Conservation (phyloP, 2,797 vertebrate species). For the Caiman crocodilus region DNA sequence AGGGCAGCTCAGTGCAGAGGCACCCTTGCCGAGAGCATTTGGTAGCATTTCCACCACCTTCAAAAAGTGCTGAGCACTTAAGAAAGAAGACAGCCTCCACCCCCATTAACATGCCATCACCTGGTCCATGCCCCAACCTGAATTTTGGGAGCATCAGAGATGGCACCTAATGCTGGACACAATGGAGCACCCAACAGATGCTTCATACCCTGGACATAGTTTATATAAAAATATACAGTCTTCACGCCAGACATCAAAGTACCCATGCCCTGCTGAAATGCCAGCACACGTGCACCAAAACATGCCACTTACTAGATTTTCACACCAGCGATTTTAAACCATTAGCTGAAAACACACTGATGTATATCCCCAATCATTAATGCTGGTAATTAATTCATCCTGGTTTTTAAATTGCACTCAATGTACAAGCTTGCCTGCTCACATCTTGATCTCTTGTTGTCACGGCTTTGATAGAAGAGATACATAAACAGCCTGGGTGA, state of each 20-base stretch:
- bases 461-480: slow-evolving; percentile 66
- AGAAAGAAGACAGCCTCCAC: background rate
- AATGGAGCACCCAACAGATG: background rate
- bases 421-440: slow-evolving; percentile 37
- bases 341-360: background rate
- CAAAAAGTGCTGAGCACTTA: background rate
- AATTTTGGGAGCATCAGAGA: background rate
- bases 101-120: background rate
- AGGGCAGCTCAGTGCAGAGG: background rate
- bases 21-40: background rate
- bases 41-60: background rate
- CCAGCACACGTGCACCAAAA: background rate
- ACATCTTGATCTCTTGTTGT: slow-evolving; percentile 12
- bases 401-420: background rate
- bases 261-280: background rate
- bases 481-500: slow-evolving; percentile 45
- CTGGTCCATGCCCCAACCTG: background rate
- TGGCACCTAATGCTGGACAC: background rate
- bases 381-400: slow-evolving; percentile 45
- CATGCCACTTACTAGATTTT: background rate
- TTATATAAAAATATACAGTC: background rate
- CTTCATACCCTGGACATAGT: background rate
- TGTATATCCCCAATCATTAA: slow-evolving; percentile 24
- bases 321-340: background rate
- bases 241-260: background rate